Conservation (phyloP, 2,888 invertebrate genomes). For the Conchocele bisecta region DNA sequence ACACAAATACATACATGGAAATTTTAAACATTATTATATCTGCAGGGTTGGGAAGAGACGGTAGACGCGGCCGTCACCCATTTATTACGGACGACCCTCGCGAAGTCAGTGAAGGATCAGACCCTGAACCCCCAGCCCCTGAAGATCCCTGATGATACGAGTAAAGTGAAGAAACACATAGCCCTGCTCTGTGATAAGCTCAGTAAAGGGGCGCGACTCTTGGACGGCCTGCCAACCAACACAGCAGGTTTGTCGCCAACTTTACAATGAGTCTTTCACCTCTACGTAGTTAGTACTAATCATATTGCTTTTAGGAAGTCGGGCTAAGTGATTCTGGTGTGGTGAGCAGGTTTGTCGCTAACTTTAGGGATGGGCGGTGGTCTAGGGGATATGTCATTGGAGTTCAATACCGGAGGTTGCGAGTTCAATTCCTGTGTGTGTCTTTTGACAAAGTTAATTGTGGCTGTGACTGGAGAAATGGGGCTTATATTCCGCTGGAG, state of each 20-base stretch:
- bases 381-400: too few relatives aligned
- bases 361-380: too few relatives aligned
- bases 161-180: conserved; percentile 83
- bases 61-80: conserved; percentile 88
- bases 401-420: too few relatives aligned
- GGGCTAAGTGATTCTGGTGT: too few relatives aligned
- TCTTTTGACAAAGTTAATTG: too few relatives aligned
- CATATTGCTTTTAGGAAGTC: too few relatives aligned
- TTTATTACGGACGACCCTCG: conserved; percentile 86
- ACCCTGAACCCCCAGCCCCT: conserved; percentile 79
- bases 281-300: too few relatives aligned
- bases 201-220: conserved; percentile 80
- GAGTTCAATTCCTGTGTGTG: too few relatives aligned
- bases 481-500: too few relatives aligned
- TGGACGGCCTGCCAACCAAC: conserved; percentile 70
- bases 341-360: too few relatives aligned
- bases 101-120: conserved; percentile 86
- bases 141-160: conserved; percentile 80
- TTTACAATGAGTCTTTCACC: too few relatives aligned
- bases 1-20: neutral
- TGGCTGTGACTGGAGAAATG: too few relatives aligned
- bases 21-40: neutral
- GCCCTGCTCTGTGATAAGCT: conserved; percentile 82
- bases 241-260: conserved; percentile 55
- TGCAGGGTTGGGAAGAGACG: conserved; percentile 91